Evolutionary conservation across 2,888 invertebrate genomes (phyloP), one percentile per base, ranked within the genome.

Genomic region (Volucella bombylans): DNA sequence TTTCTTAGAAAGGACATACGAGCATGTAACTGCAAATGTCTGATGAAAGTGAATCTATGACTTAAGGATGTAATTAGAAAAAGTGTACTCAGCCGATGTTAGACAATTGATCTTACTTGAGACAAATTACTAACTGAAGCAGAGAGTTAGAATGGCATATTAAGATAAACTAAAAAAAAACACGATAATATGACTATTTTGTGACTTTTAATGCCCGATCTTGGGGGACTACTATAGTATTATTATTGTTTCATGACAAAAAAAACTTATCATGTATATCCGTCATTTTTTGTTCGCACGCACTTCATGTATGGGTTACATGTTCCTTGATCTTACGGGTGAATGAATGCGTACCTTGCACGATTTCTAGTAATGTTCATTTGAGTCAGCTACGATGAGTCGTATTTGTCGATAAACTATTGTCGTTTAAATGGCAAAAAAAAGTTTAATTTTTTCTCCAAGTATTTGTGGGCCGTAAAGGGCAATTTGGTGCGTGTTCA

Each of bases 261-360:
- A 15, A n/a, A n/a, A 67, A 14, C 43, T 14, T 55, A 31, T 14
- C 3, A 6, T 6, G 6, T 6, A 6, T 47, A 4, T 18, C 12
- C 4, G 41, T 41, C 18, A 14, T 45, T 15, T 23, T 49, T 0
- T 43, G 52, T n/a, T 57, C 14, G 11, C 78, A 78, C 73, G 79
- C 82, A 69, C 15, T 14, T 64, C 15, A 50, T 39, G 14, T 11
- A 4, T 49, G 31, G 38, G 57, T 81, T 65, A 59, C 64, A 65
- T 65, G 67, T 15, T 55, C 31, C 31, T 61, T 65, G 49, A 11
- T 61, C 31, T 65, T 69, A 62, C 64, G 65, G 64, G 69, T 82
- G 64, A 82, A 49, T 59, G 11, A 73, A 38, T 38, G 14, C 14
- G 57, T 10, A 18, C 11, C 49, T 64, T 64, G n/a, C 3, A 8